Percentiles rank a stretch among this genome's conserved stretches.
Conservation (phyloP, 2,888 invertebrate species). For the Nasonovia ribisnigri region DNA sequence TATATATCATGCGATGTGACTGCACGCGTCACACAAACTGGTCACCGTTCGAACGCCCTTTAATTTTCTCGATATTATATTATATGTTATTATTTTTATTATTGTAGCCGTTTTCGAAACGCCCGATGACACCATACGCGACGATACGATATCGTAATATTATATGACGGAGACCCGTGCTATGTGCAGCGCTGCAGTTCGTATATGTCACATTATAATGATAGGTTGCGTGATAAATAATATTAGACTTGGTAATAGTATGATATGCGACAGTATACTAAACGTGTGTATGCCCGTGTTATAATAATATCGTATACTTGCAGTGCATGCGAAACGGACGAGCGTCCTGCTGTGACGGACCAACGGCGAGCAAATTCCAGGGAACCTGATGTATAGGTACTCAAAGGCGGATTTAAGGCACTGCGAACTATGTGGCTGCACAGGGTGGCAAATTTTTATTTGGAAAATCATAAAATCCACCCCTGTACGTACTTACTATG, state of each 20-base stretch:
- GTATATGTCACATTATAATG: neutral
- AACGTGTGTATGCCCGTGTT: too few species aligned
- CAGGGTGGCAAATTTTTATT: too few species aligned
- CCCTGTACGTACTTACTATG: neutral
- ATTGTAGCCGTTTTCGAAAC: neutral
- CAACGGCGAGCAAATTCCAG: too few species aligned
- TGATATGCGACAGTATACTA: too few species aligned
- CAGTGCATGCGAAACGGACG: too few species aligned
- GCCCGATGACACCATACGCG: neutral
- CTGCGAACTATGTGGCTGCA: too few species aligned
- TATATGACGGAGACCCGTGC: neutral
- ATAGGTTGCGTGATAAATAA: neutral
- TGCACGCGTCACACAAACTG: conserved; percentile 30
- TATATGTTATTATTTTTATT: neutral
- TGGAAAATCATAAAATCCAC: too few species aligned
- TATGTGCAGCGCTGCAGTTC: neutral
- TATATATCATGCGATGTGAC: neutral
- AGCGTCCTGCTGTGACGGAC: too few species aligned
- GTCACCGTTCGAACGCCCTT: conserved; percentile 17
- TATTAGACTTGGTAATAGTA: neutral
- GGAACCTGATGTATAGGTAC: too few species aligned
- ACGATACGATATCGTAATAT: neutral
- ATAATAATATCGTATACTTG: too few species aligned
- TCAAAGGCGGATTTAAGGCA: too few species aligned
- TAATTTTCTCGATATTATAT: conserved; percentile 16